Base-by-base conservation (phyloP, 2,888 invertebrate genomes). In the Andrena haemorrhoa region DNA sequence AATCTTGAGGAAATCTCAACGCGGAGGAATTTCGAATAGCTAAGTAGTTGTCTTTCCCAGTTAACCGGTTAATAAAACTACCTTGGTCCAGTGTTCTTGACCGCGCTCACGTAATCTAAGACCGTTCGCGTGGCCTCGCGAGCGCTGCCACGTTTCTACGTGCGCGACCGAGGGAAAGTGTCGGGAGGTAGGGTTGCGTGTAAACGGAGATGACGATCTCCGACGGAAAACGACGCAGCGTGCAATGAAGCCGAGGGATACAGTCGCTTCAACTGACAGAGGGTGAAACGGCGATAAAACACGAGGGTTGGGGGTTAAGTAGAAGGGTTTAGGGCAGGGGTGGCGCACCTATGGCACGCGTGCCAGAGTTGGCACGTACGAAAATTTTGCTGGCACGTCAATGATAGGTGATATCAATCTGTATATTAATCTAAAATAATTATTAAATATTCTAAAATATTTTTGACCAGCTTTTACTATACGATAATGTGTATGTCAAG, bases 181-280 rank as follows among this genome's bases (percentile, higher is more conserved):
- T 51, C 78, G 78, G 78, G 78, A 73, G 73, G 69, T 72, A 64
- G 56, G 56, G 81, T 79, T 74, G 79, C 81, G 70, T 74, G 81
- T 79, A 29, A 61, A 61, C 31, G 23, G 23, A 70, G 75, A 79
- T 79, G 70, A 12, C 60, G 75, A 79, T 75, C 65, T 16, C 7
- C 23, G 70, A 69, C 71, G 66, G 0, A n/a, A 26, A 65, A 51
- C 65, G 35, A 65, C 70, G 41, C 58, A 7, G 10, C 58, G 49
- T 33, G 65, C 65, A 41, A 35, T 51, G 41, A 23, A 70, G 51
- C 41, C 31, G 20, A 41, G 29, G 31, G 49, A 77, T 35, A 49
- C 33, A 58, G 41, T 35, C 12, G 16, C n/a, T 5, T 4, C 5
- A 41, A 63, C 61, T 33, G 20, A 12, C 10, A 33, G 33, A 7